These are phyloP conservation scores for Lophura nycthemera DNA, from an alignment of 2,113 vertebrate species.

Conservation along the genomic window DNA sequence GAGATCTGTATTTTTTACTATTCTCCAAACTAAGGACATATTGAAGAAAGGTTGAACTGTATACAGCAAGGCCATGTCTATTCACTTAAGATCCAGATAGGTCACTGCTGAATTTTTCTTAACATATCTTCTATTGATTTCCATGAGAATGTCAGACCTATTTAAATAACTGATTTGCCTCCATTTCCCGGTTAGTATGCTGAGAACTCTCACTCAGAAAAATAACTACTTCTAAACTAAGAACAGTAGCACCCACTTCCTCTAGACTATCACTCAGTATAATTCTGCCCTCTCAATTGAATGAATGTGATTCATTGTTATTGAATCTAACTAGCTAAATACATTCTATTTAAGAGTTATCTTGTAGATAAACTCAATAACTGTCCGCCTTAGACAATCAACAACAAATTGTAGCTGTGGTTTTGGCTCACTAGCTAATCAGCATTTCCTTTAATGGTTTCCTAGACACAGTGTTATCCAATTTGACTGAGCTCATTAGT, in stretches of 20 bases:
- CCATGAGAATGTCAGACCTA: background rate
- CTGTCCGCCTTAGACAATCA: slow-evolving; percentile 49
- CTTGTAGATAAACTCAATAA: slow-evolving; percentile 71
- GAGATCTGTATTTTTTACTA: background rate
- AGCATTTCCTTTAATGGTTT: slow-evolving; percentile 30
- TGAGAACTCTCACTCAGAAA: slow-evolving; percentile 2
- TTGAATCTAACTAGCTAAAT: slow-evolving; percentile 58
- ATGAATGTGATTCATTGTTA: background rate
- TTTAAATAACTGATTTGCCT: background rate
- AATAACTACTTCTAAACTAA: background rate
- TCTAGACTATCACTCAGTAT: background rate
- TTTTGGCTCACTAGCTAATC: slow-evolving; percentile 68
- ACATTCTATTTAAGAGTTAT: slow-evolving; percentile 67
- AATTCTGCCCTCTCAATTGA: background rate
- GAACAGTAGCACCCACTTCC: background rate
- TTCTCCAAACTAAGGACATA: background rate
- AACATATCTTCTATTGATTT: background rate
- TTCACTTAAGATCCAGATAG: background rate
- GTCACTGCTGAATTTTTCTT: background rate
- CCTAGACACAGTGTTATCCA: slow-evolving; percentile 9
- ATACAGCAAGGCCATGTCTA: background rate
- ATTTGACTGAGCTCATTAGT: slow-evolving; percentile 48
- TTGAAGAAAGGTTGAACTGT: background rate
- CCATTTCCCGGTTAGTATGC: background rate
- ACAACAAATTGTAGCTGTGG: slow-evolving; percentile 48